Conservation (phyloP, 2,113 vertebrate species). For the Procavia capensis region DNA sequence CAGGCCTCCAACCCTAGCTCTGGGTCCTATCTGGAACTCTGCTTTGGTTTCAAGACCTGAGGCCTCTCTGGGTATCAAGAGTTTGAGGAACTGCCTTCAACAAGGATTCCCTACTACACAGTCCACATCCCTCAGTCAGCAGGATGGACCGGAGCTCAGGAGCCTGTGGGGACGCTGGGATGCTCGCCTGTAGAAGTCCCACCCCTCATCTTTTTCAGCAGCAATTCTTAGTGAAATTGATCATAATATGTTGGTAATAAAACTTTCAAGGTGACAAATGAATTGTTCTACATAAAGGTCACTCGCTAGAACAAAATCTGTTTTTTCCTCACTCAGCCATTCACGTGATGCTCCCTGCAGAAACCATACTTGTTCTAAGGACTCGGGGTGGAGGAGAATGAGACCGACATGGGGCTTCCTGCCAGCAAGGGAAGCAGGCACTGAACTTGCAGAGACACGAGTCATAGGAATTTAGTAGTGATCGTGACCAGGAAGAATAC, state of each 20-base stretch:
- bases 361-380: not conserved
- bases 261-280: not conserved
- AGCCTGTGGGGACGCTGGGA: not conserved
- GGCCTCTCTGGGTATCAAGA: not conserved
- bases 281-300: not conserved
- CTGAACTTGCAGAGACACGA: not conserved
- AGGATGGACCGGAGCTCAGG: not conserved
- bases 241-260: not conserved
- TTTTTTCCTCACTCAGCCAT: not conserved
- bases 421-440: not conserved
- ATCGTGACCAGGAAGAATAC: not conserved
- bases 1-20: not conserved
- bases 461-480: not conserved
- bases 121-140: too few species aligned
- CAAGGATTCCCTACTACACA: not conserved
- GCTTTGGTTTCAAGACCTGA: not conserved
- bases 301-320: not conserved
- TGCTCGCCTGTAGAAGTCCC: not conserved
- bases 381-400: not conserved
- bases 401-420: not conserved
- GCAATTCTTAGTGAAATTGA: not conserved
- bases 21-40: not conserved
- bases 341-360: not conserved
- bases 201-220: not conserved
- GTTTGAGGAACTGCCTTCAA: not conserved